Evolutionary conservation across 1,140 invertebrate genomes (phyloP).

Genomic region (silkworm (Bombyx mori)): ASM3026992v2 NC_085112.1:6231501-6232000

Average conservation of each 20-base stretch:
- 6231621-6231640: too few relatives aligned
- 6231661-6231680: too few relatives aligned
- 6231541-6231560: too few relatives aligned
- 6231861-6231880: conserved; percentile 61
- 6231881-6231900: conserved; percentile 61
- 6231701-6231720: neutral
- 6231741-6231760: conserved; percentile 4
- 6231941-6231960: conserved; percentile 69
- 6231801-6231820: conserved; percentile 19
- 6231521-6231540: conserved; percentile 5
- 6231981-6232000: conserved; percentile 61
- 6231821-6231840: conserved; percentile 31
- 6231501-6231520: conserved; percentile 46
- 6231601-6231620: too few relatives aligned
- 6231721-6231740: conserved; percentile 4
- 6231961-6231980: conserved; percentile 69
- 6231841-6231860: conserved; percentile 53
- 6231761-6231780: conserved; percentile 13
- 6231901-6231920: conserved; percentile 58
- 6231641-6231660: too few relatives aligned
- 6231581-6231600: too few relatives aligned
- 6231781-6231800: conserved; percentile 17
- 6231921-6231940: conserved; percentile 70
- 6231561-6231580: too few relatives aligned
- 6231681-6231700: too few relatives aligned